These are phyloP conservation scores for Montipora sp. DNA, from an alignment of 64 coral and sea anemone genomes.

Conservation along the genomic window DNA sequence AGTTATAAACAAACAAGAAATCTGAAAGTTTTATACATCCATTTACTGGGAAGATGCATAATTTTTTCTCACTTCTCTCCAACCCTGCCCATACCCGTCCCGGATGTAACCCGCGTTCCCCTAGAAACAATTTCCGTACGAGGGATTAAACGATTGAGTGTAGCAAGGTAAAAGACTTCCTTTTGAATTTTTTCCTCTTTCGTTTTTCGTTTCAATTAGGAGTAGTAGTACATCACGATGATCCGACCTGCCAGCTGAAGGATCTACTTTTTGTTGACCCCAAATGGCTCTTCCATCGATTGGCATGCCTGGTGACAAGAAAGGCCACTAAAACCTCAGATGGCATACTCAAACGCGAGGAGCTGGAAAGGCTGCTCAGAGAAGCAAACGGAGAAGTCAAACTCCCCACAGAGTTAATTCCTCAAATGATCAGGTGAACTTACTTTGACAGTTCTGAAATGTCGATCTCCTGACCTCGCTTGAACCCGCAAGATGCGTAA, in stretches of 20 bases:
- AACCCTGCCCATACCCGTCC: no score
- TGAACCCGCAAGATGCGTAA: no score
- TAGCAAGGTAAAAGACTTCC: not conserved
- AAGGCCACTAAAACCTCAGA: conserved; percentile 16
- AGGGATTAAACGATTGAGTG: not conserved
- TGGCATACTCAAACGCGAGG: conserved; percentile 63
- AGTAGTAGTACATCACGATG: conserved; percentile 78
- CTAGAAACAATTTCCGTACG: no score
- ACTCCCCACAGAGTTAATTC: conserved; percentile 48
- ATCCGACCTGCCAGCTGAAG: conserved; percentile 77
- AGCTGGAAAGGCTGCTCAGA: conserved; percentile 38
- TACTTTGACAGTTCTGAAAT: not conserved
- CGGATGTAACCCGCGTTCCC: no score
- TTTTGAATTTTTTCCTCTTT: not conserved
- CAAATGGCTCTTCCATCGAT: conserved; percentile 74
- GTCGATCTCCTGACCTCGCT: no score
- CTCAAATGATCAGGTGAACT: conserved; percentile 81
- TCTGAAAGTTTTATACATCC: no score
- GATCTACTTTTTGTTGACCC: conserved; percentile 88
- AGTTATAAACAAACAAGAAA: no score
- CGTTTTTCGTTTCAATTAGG: conserved; percentile 36
- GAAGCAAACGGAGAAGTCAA: conserved; percentile 46
- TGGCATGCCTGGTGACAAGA: conserved; percentile 61
- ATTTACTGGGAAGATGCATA: no score
- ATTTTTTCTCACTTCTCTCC: no score